phyloP scores from a whole-genome alignment of 2,113 vertebrate genomes.

The Leucoraja erinaceus region DNA sequence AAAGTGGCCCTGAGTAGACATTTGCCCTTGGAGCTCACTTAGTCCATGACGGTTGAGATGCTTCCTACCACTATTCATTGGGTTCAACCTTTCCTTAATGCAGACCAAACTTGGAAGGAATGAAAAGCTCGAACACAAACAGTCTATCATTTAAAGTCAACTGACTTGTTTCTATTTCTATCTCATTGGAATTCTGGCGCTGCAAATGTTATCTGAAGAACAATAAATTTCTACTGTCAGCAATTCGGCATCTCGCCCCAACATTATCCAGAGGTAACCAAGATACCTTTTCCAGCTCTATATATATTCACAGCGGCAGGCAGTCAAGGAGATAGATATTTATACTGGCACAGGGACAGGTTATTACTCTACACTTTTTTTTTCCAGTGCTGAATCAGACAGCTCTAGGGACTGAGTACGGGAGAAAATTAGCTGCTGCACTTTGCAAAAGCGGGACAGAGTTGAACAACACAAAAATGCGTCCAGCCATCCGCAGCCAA shows the following conservation, averaged over 20 bases:
- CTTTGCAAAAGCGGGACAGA: neutral
- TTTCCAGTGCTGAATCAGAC: neutral
- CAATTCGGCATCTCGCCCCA: neutral
- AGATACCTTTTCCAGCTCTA: neutral
- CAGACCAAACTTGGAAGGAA: neutral
- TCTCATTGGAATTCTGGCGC: conserved; percentile 15
- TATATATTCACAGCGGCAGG: neutral
- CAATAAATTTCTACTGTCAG: conserved; percentile 16
- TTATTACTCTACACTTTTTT: neutral
- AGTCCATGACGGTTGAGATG: neutral
- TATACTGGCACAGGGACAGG: neutral
- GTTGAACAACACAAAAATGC: neutral
- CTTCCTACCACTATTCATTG: neutral
- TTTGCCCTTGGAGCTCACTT: neutral
- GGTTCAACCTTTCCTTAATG: neutral
- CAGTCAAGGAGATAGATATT: conserved; percentile 9
- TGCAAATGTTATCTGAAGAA: neutral
- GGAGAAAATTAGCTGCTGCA: neutral
- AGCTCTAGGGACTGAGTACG: neutral
- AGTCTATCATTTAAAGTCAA: neutral
- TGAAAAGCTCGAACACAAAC: neutral
- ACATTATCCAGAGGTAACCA: neutral
- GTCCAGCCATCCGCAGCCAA: neutral
- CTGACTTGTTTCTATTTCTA: neutral
- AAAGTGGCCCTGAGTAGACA: neutral